A percentile compares a stretch with the other conserved stretches of the same genome.
These are phyloP conservation scores for Pyrochroa serraticornis DNA, from an alignment of 2,888 invertebrate species.

Conservation along the genomic window DNA sequence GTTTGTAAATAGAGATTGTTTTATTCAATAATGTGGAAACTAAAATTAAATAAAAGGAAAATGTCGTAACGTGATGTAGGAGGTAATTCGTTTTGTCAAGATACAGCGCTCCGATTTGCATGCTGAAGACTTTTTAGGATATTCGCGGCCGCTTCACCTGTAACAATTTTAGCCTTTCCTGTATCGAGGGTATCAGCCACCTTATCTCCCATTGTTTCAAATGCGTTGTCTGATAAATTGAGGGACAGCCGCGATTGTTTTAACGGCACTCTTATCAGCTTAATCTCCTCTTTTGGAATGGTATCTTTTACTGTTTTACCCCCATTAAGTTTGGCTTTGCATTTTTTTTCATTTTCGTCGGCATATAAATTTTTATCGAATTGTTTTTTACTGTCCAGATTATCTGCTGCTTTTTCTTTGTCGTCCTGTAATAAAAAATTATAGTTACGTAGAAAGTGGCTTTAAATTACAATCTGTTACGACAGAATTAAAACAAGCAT, in stretches of 20 bases:
- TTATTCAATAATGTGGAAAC: background rate
- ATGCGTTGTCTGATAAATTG: slow-evolving; percentile 54
- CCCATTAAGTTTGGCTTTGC: slow-evolving; percentile 33
- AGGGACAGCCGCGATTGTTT: slow-evolving; percentile 46
- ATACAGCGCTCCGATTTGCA: slow-evolving; percentile 20
- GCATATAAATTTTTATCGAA: slow-evolving; percentile 14
- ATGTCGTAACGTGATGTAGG: background rate
- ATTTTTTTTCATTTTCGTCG: slow-evolving; percentile 5
- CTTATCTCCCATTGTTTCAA: slow-evolving; percentile 55
- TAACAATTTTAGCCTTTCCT: slow-evolving; percentile 45
- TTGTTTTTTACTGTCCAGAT: slow-evolving; percentile 5
- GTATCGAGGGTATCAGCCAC: slow-evolving; percentile 53
- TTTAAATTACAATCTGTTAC: slow-evolving; percentile 1
- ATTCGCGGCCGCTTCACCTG: slow-evolving; percentile 47
- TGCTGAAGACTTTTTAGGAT: slow-evolving; percentile 43
- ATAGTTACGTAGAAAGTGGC: background rate
- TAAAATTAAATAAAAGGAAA: background rate
- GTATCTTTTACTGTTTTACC: slow-evolving; percentile 49
- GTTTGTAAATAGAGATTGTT: too few relatives aligned
- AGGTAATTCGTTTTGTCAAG: too few relatives aligned
- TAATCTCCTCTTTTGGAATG: slow-evolving; percentile 45
- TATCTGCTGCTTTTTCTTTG: slow-evolving; percentile 2
- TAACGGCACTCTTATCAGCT: slow-evolving; percentile 50
- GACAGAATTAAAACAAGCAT: slow-evolving; percentile 1
- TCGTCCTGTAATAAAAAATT: slow-evolving; percentile 8